phyloP scores from a whole-genome alignment of 2,113 vertebrate species.

The Trematocara unimaculatum region DNA sequence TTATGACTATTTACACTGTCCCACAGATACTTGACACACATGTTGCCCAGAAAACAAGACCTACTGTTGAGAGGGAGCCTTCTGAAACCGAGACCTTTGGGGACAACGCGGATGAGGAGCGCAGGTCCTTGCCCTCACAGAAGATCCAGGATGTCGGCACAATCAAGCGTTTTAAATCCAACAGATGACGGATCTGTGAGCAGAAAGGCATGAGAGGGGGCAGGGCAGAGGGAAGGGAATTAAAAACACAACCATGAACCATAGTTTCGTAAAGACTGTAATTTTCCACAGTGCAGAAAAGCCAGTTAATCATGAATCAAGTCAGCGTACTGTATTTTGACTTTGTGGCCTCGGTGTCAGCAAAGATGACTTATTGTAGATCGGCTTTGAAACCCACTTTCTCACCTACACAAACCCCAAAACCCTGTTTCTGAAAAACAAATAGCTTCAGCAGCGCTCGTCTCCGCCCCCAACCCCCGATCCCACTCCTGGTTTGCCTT shows the following conservation, averaged over 20 bases:
- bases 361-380: constrained; percentile 23
- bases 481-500: constrained; percentile 8
- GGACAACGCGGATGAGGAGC: constrained; percentile 38
- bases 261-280: constrained; percentile 23
- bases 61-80: constrained; percentile 38
- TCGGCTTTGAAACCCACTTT: constrained; percentile 32
- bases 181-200: constrained; percentile 36
- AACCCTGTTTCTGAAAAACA: constrained; percentile 28
- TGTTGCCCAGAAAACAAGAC: neutral
- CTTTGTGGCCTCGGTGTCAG: constrained; percentile 13
- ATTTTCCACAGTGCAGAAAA: constrained; percentile 22
- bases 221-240: neutral
- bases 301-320: constrained; percentile 46
- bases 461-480: neutral
- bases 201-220: neutral
- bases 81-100: constrained; percentile 45
- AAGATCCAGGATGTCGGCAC: constrained; percentile 7
- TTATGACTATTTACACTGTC: neutral
- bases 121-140: constrained; percentile 6
- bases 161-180: constrained; percentile 30
- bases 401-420: constrained; percentile 6
- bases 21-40: constrained; percentile 23
- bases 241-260: constrained; percentile 12
- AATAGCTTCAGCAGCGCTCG: constrained; percentile 24
- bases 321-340: constrained; percentile 5